A percentile compares a stretch with the other conserved stretches of the same genome.
These are phyloP conservation scores for Enteromius trimaculatus DNA, from an alignment of 2,797 vertebrate species.

Conservation along the genomic window DNA sequence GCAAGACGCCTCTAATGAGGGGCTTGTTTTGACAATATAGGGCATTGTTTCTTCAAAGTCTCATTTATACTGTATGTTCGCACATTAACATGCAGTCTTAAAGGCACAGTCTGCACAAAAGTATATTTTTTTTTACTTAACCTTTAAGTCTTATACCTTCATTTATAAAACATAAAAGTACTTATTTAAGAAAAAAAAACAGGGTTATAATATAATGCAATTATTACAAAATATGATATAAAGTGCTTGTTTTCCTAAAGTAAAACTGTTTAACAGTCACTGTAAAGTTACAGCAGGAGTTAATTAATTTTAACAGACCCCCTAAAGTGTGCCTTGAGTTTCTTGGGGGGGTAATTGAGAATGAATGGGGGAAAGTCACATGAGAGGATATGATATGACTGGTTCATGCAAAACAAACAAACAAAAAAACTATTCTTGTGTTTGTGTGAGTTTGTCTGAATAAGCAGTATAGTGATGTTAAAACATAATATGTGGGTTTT, in stretches of 20 bases:
- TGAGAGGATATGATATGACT: background rate
- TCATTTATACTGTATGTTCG: constrained; percentile 25
- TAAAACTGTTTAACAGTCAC: background rate
- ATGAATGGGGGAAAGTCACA: background rate
- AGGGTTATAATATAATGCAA: background rate
- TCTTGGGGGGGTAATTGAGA: background rate
- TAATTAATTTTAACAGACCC: background rate
- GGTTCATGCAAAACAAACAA: no score
- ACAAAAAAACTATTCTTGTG: background rate
- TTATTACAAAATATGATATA: background rate
- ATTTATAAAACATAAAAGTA: background rate
- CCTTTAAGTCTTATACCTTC: background rate
- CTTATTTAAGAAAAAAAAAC: constrained; percentile 8
- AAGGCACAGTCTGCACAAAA: background rate
- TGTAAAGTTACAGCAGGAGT: background rate
- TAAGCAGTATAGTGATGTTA: no score
- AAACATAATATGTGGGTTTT: background rate
- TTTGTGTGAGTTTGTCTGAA: no score
- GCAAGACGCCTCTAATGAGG: constrained; percentile 43
- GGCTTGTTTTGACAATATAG: constrained; percentile 49
- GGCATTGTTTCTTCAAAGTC: constrained; percentile 41
- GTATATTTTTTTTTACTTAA: background rate
- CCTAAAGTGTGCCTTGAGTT: background rate
- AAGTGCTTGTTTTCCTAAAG: background rate
- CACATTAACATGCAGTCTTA: background rate